A percentile compares a stretch with the other conserved stretches of the same genome.
phyloP scores from a whole-genome alignment of 2,113 vertebrate genomes.

The Argyrosomus japonicus region DNA sequence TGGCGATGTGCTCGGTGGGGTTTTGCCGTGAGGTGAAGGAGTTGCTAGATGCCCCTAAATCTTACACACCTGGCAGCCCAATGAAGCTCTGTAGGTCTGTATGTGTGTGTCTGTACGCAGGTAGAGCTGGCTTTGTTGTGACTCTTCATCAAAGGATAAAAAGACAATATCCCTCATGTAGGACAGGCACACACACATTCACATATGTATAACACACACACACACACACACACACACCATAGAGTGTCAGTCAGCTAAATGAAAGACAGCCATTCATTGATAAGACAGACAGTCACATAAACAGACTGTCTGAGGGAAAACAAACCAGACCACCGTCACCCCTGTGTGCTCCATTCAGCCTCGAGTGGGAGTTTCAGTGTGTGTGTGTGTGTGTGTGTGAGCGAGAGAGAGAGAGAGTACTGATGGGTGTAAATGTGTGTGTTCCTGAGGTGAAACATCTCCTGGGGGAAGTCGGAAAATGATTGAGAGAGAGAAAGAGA shows the following conservation, averaged over 20 bases:
- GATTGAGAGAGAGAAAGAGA: conserved; percentile 30
- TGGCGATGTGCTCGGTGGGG: too few species aligned
- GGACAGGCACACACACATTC: conserved; percentile 7
- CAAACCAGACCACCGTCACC: conserved; percentile 63
- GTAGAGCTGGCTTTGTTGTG: conserved; percentile 15
- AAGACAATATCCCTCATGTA: conserved; percentile 23
- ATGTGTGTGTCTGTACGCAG: conserved; percentile 8
- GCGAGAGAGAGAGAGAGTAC: neutral
- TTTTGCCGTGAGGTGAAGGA: too few species aligned
- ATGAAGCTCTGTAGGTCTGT: neutral
- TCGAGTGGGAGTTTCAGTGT: conserved; percentile 37
- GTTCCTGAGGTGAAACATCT: conserved; percentile 52
- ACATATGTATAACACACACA: too few species aligned
- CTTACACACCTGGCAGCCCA: conserved; percentile 57
- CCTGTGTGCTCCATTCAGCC: conserved; percentile 66
- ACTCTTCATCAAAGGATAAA: conserved; percentile 19
- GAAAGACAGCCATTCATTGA: conserved; percentile 80
- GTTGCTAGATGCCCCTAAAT: too few species aligned
- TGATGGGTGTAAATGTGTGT: conserved; percentile 56
- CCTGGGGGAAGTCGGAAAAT: conserved; percentile 38
- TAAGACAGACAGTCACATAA: conserved; percentile 77
- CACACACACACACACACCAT: too few species aligned
- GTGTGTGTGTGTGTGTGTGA: conserved; percentile 25
- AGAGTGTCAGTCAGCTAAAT: conserved; percentile 65
- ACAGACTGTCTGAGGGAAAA: conserved; percentile 69